A percentile compares a stretch with the other conserved stretches of the same genome.
Evolutionary conservation across 2,888 invertebrate genomes (phyloP).

Genomic region (Idaea dimidiata): DNA sequence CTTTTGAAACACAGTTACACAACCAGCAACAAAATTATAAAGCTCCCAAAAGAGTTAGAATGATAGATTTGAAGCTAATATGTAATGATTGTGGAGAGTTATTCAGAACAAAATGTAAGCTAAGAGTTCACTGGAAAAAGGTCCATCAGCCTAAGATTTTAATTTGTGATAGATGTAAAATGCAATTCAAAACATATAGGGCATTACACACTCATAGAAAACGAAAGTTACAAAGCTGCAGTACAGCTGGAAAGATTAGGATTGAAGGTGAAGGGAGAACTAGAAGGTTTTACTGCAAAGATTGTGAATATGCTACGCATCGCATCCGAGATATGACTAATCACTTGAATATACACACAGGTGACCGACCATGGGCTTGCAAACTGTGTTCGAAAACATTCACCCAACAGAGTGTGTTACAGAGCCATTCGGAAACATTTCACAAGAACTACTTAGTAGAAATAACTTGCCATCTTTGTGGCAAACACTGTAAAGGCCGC

Average conservation of each 20-base stretch:
- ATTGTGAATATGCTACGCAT: slow-evolving; percentile 51
- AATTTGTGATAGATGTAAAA: slow-evolving; percentile 38
- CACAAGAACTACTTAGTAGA: slow-evolving; percentile 49
- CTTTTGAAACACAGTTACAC: not conserved
- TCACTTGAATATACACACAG: slow-evolving; percentile 54
- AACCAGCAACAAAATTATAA: not conserved
- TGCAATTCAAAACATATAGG: slow-evolving; percentile 45
- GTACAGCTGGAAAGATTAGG: slow-evolving; percentile 14
- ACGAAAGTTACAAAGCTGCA: slow-evolving; percentile 23
- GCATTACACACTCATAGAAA: slow-evolving; percentile 46
- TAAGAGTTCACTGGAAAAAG: slow-evolving; percentile 47
- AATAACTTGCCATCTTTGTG: slow-evolving; percentile 60
- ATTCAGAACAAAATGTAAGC: slow-evolving; percentile 47
- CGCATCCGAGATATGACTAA: slow-evolving; percentile 49
- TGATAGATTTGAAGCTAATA: slow-evolving; percentile 15
- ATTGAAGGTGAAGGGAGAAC: slow-evolving; percentile 26
- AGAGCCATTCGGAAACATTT: slow-evolving; percentile 48
- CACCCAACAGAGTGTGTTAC: slow-evolving; percentile 53
- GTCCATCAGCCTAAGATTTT: slow-evolving; percentile 33
- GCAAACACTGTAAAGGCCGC: slow-evolving; percentile 54
- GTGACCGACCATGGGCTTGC: slow-evolving; percentile 55
- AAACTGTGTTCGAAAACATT: slow-evolving; percentile 48
- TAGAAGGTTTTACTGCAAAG: slow-evolving; percentile 33
- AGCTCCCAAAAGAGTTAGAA: not conserved
- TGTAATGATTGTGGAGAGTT: slow-evolving; percentile 39